These are phyloP conservation scores for Enteromius mattozi DNA, from an alignment of 2,797 vertebrate species.

Conservation along the genomic window DNA sequence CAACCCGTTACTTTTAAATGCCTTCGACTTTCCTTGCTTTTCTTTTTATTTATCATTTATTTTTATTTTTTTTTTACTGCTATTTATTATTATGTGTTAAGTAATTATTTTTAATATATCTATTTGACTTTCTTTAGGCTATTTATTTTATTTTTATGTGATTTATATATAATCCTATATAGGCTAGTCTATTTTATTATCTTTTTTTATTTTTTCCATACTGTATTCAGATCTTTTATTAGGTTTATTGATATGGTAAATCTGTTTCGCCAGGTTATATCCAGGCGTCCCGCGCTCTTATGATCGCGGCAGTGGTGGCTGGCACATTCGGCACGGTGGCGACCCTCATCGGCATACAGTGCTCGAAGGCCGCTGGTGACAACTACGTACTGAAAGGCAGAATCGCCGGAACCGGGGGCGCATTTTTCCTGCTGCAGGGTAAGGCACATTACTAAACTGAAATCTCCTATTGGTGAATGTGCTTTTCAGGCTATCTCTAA, in stretches of 20 bases:
- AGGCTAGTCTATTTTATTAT: neutral
- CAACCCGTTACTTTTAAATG: neutral
- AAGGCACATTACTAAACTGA: conserved; percentile 46
- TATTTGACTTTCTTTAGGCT: neutral
- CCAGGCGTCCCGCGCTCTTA: conserved; percentile 88
- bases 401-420: conserved; percentile 78
- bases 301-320: conserved; percentile 81
- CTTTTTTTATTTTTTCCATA: neutral
- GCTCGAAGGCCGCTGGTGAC: conserved; percentile 80
- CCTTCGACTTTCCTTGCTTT: neutral
- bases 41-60: neutral
- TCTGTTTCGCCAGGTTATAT: conserved; percentile 79
- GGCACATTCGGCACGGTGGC: conserved; percentile 80
- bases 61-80: neutral
- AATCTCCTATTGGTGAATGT: neutral
- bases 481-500: neutral
- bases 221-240: no score
- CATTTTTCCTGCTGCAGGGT: conserved; percentile 86
- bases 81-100: neutral
- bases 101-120: neutral
- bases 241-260: neutral
- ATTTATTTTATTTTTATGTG: neutral
- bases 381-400: conserved; percentile 81
- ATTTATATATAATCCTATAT: neutral
- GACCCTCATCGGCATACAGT: conserved; percentile 83